Percentiles rank a stretch among this genome's conserved stretches.
Conservation (phyloP, 2,797 vertebrate genomes). For the Spondyliosoma cantharus region DNA sequence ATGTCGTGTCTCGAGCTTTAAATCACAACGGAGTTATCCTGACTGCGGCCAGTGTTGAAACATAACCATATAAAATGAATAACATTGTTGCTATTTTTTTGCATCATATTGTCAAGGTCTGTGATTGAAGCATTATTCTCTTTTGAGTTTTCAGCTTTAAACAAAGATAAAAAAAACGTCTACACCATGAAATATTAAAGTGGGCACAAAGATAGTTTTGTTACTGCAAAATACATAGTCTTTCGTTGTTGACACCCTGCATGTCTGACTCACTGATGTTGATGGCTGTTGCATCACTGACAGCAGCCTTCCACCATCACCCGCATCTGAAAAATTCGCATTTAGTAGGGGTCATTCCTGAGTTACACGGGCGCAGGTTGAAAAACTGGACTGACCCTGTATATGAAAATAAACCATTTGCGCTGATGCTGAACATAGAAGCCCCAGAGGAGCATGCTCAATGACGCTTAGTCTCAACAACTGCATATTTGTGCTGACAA, state of each 20-base stretch:
- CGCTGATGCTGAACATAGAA: slow-evolving; percentile 56
- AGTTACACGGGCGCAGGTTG: slow-evolving; percentile 21
- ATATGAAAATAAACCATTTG: slow-evolving; percentile 54
- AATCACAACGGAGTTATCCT: background rate
- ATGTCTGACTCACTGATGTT: slow-evolving; percentile 22
- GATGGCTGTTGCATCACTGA: slow-evolving; percentile 2
- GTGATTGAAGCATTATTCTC: background rate
- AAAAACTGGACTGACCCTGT: slow-evolving; percentile 41
- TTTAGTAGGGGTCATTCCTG: background rate
- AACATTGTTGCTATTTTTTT: background rate
- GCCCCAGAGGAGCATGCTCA: slow-evolving; percentile 54
- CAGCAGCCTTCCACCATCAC: background rate
- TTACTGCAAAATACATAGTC: background rate
- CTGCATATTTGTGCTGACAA: slow-evolving; percentile 57
- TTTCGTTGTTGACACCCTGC: background rate
- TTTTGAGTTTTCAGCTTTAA: background rate
- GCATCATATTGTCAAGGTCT: background rate
- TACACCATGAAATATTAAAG: background rate
- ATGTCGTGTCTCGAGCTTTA: background rate
- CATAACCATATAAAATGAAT: background rate
- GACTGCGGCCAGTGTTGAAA: background rate
- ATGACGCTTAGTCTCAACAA: slow-evolving; percentile 55
- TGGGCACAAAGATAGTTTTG: background rate
- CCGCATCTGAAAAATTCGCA: slow-evolving; percentile 9
- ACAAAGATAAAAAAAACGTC: background rate